Evolutionary conservation across 2,113 vertebrate species (phyloP).

Genomic region (Baryphthengus martii): DNA sequence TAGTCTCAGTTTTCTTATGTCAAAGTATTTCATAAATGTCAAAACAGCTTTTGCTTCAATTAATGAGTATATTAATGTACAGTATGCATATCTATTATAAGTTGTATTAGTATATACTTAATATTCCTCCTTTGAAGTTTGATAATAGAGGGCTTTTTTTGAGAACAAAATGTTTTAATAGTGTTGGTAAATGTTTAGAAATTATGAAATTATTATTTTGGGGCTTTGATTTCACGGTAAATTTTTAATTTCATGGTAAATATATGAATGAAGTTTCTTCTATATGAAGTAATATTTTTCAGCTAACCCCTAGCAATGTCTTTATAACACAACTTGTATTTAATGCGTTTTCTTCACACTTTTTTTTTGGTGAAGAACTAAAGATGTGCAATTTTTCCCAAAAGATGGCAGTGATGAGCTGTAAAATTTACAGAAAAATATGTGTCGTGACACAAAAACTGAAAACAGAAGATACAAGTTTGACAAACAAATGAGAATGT

Average conservation of each 20-base stretch:
- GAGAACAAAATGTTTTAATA: neutral
- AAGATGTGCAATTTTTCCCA: neutral
- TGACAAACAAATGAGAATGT: neutral
- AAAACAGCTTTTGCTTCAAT: neutral
- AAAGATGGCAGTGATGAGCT: constrained; percentile 71
- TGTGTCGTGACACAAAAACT: neutral
- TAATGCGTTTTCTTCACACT: neutral
- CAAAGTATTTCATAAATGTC: neutral
- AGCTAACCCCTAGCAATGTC: neutral
- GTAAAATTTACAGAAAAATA: neutral
- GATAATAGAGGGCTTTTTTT: neutral
- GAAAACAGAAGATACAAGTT: neutral
- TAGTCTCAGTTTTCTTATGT: neutral
- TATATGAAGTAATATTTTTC: neutral
- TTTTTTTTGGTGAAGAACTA: neutral
- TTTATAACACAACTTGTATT: neutral
- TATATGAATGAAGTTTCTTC: neutral
- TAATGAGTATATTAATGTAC: neutral
- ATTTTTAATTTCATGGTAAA: neutral
- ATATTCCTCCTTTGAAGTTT: neutral
- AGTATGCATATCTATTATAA: neutral
- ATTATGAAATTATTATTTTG: neutral
- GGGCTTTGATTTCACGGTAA: rapidly evolving
- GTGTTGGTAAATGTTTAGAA: neutral
- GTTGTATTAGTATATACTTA: neutral